Evolutionary conservation across 2,113 vertebrate species (phyloP).

Genomic region (Maccullochella peelii): DNA sequence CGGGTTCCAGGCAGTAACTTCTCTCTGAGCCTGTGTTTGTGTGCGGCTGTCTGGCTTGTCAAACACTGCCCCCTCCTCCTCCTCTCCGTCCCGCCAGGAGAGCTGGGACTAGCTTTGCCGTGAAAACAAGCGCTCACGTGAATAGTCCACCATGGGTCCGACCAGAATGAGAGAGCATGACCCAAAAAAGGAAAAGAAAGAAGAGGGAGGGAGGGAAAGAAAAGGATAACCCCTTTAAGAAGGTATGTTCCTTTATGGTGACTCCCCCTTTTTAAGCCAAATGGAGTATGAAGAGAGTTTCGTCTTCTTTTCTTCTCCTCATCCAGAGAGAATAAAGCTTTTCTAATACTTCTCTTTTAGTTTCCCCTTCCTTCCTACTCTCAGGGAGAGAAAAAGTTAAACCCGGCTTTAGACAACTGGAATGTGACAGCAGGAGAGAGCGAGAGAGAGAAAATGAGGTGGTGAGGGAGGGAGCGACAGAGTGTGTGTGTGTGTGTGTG

Average conservation of each 20-base stretch:
- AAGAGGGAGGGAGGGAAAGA: constrained; percentile 25
- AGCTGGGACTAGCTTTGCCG: constrained; percentile 47
- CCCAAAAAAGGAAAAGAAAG: constrained; percentile 69
- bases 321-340: constrained; percentile 38
- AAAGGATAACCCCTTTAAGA: constrained; percentile 67
- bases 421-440: constrained; percentile 78
- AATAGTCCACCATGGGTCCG: constrained; percentile 64
- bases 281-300: constrained; percentile 51
- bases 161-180: constrained; percentile 47
- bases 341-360: constrained; percentile 33
- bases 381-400: constrained; percentile 72
- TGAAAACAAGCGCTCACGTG: constrained; percentile 76
- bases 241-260: constrained; percentile 64
- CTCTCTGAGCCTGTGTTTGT: constrained; percentile 55
- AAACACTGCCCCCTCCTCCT: constrained; percentile 53
- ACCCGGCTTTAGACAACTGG: constrained; percentile 76
- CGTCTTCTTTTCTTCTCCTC: constrained; percentile 58
- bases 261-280: constrained; percentile 68
- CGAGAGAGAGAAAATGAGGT: constrained; percentile 44
- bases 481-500: constrained; percentile 38
- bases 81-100: constrained; percentile 47
- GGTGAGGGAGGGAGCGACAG: constrained; percentile 40
- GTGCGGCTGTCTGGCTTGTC: constrained; percentile 54
- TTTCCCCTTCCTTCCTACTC: constrained; percentile 52
- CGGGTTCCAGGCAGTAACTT: constrained; percentile 49